phyloP scores from a whole-genome alignment of 2,113 vertebrate species.

The Eupsittula cactorum region DNA sequence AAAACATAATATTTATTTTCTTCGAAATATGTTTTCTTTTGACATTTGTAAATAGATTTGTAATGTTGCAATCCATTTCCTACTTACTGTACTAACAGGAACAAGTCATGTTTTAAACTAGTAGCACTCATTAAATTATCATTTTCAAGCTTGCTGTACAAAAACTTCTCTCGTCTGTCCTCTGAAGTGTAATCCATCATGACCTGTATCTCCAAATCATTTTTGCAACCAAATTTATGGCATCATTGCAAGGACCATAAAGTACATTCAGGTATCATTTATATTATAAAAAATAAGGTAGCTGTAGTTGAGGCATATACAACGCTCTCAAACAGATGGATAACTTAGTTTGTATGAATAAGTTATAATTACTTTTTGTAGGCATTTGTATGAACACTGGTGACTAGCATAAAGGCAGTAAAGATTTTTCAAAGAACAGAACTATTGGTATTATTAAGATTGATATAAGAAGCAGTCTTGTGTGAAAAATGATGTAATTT shows the following conservation, averaged over 20 bases:
- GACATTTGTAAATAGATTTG: conserved; percentile 29
- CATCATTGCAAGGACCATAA: background rate
- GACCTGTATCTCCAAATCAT: conserved; percentile 14
- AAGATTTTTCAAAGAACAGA: conserved; percentile 6
- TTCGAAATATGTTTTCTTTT: background rate
- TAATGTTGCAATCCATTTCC: conserved; percentile 52
- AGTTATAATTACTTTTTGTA: conserved; percentile 26
- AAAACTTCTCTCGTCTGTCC: background rate
- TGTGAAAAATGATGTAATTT: conserved; percentile 16
- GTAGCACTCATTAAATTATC: background rate
- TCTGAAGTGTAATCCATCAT: conserved; percentile 10
- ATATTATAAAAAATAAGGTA: background rate
- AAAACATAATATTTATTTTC: background rate
- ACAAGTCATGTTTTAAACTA: conserved; percentile 9
- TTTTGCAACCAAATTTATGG: conserved; percentile 19
- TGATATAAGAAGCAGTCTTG: background rate
- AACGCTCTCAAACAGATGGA: background rate
- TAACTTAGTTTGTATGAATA: conserved; percentile 2
- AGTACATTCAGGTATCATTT: background rate
- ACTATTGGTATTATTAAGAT: conserved; percentile 1
- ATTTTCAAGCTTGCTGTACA: background rate
- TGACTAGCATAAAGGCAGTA: background rate
- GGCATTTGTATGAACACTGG: conserved; percentile 1
- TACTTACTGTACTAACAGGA: background rate
- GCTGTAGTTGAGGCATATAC: background rate